phyloP scores from a whole-genome alignment of 2,888 invertebrate genomes.

The Thecophora atra region DNA sequence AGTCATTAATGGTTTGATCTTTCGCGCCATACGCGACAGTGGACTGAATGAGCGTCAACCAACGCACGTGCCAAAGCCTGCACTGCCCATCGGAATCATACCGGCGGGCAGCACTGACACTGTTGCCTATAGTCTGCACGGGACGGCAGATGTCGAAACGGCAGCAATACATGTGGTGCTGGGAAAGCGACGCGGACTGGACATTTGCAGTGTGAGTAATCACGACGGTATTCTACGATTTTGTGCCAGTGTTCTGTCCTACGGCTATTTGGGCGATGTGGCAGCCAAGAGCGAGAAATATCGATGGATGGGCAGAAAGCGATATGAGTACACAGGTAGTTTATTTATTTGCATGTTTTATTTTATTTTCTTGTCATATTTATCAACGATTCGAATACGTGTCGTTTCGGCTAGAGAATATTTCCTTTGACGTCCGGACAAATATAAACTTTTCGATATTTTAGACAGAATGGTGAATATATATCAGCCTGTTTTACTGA shows the following conservation, averaged over 20 bases:
- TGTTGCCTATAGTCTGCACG: constrained; percentile 80
- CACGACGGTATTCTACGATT: constrained; percentile 72
- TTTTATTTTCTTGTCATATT: too few species aligned
- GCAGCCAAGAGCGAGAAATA: constrained; percentile 81
- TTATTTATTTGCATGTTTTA: background rate
- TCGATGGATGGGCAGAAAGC: constrained; percentile 85
- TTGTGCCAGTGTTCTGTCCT: constrained; percentile 81
- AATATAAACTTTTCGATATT: too few species aligned
- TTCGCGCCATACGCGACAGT: constrained; percentile 68
- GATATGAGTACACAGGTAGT: constrained; percentile 79
- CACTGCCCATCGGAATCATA: constrained; percentile 69
- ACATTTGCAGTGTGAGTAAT: constrained; percentile 76
- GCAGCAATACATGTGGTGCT: constrained; percentile 84
- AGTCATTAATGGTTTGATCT: constrained; percentile 76
- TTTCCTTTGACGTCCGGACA: too few species aligned
- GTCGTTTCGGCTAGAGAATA: too few species aligned
- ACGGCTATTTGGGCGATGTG: constrained; percentile 87
- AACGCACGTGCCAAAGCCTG: constrained; percentile 61
- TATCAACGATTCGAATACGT: too few species aligned
- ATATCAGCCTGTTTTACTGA: too few species aligned
- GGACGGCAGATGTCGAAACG: constrained; percentile 81
- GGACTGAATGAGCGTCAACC: constrained; percentile 57
- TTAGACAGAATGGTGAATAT: too few species aligned
- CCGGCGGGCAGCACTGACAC: constrained; percentile 83
- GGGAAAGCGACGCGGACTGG: constrained; percentile 78